phyloP scores from a whole-genome alignment of 1,140 invertebrate genomes.

The Listronotus oregonensis region DNA sequence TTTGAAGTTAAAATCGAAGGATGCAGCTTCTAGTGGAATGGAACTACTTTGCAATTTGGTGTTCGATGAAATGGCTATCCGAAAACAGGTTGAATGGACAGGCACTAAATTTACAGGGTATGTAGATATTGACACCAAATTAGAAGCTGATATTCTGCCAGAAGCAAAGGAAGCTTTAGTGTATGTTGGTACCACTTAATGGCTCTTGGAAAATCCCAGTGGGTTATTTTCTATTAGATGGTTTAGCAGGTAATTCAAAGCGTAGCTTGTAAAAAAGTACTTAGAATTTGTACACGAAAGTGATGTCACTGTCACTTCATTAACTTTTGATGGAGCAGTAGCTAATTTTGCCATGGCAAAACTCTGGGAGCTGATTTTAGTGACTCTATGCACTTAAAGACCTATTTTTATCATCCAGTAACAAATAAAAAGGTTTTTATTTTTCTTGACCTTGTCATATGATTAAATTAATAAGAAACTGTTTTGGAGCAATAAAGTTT shows the following conservation, averaged over 20 bases:
- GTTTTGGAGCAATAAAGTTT: conserved; percentile 14
- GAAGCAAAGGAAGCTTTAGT: conserved; percentile 27
- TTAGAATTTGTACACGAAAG: conserved; percentile 9
- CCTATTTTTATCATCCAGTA: conserved; percentile 24
- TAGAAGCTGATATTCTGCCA: not conserved
- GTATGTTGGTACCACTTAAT: conserved; percentile 14
- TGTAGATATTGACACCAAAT: conserved; percentile 3
- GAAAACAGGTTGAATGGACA: not conserved
- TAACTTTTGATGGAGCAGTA: conserved; percentile 30
- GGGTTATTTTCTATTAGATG: conserved; percentile 16
- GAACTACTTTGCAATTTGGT: not conserved
- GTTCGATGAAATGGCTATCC: conserved; percentile 8
- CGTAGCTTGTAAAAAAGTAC: not conserved
- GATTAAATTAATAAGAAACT: conserved; percentile 35
- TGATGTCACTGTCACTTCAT: conserved; percentile 1
- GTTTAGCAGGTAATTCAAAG: conserved; percentile 9
- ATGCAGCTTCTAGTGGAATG: too few relatives aligned
- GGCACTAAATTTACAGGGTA: conserved; percentile 11
- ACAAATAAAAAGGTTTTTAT: conserved; percentile 26
- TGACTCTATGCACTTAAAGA: conserved; percentile 39
- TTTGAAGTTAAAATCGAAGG: not conserved
- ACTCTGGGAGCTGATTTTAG: conserved; percentile 40
- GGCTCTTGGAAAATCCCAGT: conserved; percentile 24
- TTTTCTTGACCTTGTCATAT: conserved; percentile 30
- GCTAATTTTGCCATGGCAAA: conserved; percentile 42